Base-by-base conservation (phyloP, 2,888 invertebrate species). In the Oscheius onirici region DNA sequence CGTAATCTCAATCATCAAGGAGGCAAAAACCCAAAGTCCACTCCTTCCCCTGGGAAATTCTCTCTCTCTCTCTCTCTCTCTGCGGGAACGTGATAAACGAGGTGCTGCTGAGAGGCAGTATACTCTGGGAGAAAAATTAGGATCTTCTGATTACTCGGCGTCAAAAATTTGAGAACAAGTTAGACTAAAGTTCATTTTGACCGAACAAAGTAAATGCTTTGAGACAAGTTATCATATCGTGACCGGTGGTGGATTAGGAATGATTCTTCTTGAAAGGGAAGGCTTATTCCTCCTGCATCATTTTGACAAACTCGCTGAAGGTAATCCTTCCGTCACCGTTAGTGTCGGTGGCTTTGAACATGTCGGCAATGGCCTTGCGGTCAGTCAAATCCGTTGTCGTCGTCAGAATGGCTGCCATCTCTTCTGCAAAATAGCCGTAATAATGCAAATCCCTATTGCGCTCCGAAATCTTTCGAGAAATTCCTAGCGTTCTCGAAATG, bases 311-410 rank as follows among this genome's bases (percentile, higher is more conserved):
- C 63, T 86, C 83, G 26, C 78, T 68, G 74, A 84, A 86, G 15
- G 80, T 74, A 69, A 86, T 84, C 26, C 81, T 73, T 55, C 86
- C 86, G 65, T 84, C 83, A 24, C 80, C 76, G 66, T 86, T 81
- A 24, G 73, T 60, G 65, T 86, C 84, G n/a, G 84, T 82, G 1
- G 80, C 78, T 52, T 77, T 72, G 78, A 85, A 85, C 80, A 85
- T 79, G 11, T 83, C 80, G 10, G 69, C 65, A 51, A 84, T 79
- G 17, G 78, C 76, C 40, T 78, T 72, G 20, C 75, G 60, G 70
- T 84, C 83, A 28, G 71, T 74, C 46, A 84, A 66, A 52, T 80
- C 84, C 26, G 82, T 83, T 34, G 83, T 82, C 63, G 75, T 69
- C 69, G 68, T 70, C n/a, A 85, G 76, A 72, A 85, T 83, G 17